Evolutionary conservation across 2,797 vertebrate species (phyloP).

Genomic region (Enteromius anoplus): DNA sequence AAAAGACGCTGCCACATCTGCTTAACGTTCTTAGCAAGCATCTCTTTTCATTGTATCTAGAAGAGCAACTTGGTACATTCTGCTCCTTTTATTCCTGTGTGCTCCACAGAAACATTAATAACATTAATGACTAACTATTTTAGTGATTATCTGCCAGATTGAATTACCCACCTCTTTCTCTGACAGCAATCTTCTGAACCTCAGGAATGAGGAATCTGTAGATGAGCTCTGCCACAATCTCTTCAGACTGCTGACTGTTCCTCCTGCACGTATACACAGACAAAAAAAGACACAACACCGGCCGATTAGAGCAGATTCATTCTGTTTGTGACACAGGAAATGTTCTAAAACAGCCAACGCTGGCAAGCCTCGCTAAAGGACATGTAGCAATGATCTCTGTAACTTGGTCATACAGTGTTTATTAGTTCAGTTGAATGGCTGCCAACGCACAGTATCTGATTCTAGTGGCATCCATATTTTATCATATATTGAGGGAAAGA

Average conservation of each 20-base stretch:
- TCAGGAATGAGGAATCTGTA: conserved; percentile 94
- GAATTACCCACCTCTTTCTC: conserved; percentile 84
- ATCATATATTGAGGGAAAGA: conserved; percentile 3
- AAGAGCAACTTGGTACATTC: neutral
- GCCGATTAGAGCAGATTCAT: neutral
- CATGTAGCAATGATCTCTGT: neutral
- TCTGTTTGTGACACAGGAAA: conserved; percentile 2
- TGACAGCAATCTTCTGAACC: conserved; percentile 79
- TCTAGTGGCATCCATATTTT: neutral
- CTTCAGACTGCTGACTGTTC: conserved; percentile 84
- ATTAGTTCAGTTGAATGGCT: neutral
- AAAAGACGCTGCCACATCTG: too few relatives aligned
- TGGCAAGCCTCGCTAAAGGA: neutral
- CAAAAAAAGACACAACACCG: conserved; percentile 43
- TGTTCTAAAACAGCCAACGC: conserved; percentile 19
- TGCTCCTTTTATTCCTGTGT: neutral
- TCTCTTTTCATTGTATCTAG: neutral
- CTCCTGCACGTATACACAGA: conserved; percentile 70
- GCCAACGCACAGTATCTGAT: neutral
- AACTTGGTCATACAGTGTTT: neutral
- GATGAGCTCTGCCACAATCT: conserved; percentile 91
- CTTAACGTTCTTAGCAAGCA: neutral
- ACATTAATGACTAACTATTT: neutral
- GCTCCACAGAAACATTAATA: neutral
- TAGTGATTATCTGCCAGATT: neutral